A percentile compares a stretch with the other conserved stretches of the same genome.
Conservation (phyloP, 2,888 invertebrate genomes). For the Hemithea aestivaria region DNA sequence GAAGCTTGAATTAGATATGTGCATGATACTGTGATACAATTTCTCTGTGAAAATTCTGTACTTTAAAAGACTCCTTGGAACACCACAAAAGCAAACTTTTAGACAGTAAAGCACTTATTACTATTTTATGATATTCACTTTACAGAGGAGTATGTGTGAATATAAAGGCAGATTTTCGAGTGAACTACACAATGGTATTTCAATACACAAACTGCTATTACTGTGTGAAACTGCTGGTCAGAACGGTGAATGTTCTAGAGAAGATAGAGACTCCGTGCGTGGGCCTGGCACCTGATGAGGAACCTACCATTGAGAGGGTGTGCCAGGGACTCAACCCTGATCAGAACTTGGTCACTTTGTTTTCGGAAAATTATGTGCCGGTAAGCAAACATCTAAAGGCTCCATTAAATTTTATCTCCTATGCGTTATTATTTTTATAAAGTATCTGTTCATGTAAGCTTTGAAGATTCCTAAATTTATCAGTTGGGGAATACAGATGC, state of each 20-base stretch:
- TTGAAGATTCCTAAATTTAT: no score
- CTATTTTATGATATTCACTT: conserved; percentile 28
- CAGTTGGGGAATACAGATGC: no score
- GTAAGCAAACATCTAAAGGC: conserved; percentile 52
- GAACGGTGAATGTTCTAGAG: conserved; percentile 93
- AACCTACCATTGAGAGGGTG: conserved; percentile 86
- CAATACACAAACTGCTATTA: conserved; percentile 85
- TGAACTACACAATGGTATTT: conserved; percentile 93
- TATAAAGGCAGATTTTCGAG: conserved; percentile 85
- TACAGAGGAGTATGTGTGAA: conserved; percentile 85
- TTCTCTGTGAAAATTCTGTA: no score
- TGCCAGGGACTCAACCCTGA: conserved; percentile 86
- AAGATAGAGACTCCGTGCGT: conserved; percentile 93
- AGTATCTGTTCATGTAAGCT: no score
- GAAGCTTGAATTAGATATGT: no score
- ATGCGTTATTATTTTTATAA: no score
- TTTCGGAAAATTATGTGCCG: conserved; percentile 93
- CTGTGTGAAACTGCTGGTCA: conserved; percentile 90
- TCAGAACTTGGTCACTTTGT: conserved; percentile 90
- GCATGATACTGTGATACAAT: no score
- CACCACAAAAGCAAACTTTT: no score
- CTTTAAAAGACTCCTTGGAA: no score
- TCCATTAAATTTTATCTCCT: conserved; percentile 3
- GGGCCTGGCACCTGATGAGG: conserved; percentile 80
- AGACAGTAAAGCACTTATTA: background rate